Percentiles rank a stretch among this genome's conserved stretches.
phyloP scores from a whole-genome alignment of 2,888 invertebrate species.

The Daptonema setosum region DNA sequence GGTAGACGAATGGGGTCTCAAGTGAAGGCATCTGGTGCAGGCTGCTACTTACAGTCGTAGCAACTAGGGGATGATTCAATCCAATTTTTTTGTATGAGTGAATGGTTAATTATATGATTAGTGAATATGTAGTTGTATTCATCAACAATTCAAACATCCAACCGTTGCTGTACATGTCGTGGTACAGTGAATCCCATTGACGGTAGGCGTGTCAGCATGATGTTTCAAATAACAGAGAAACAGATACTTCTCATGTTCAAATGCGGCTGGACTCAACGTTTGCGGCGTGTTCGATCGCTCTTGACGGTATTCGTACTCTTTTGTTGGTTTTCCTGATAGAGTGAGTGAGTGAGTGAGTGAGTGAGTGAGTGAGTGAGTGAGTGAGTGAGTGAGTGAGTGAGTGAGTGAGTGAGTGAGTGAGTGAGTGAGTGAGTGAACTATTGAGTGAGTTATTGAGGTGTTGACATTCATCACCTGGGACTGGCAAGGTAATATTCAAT shows the following conservation, averaged over 20 bases:
- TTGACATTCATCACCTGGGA: too few species aligned
- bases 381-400: too few species aligned
- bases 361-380: too few species aligned
- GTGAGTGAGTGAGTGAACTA: too few species aligned
- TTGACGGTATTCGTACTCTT: not conserved
- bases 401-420: too few species aligned
- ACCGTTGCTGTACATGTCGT: not conserved
- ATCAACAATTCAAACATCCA: not conserved
- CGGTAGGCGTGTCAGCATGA: not conserved
- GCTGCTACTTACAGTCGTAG: too few species aligned
- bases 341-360: too few species aligned
- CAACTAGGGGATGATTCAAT: not conserved
- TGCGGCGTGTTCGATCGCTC: not conserved
- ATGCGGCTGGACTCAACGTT: not conserved
- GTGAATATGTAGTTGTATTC: not conserved
- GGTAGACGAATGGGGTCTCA: too few species aligned
- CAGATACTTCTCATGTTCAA: not conserved
- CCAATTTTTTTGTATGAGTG: not conserved
- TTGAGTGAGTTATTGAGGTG: too few species aligned
- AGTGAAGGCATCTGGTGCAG: too few species aligned
- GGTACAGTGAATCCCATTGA: not conserved
- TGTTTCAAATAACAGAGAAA: not conserved
- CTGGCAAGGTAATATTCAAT: too few species aligned
- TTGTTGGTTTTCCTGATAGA: too few species aligned
- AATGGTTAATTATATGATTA: not conserved